These are phyloP conservation scores for Oncorhynchus keta DNA, from an alignment of 2,113 vertebrate genomes.

Conservation along the genomic window DNA sequence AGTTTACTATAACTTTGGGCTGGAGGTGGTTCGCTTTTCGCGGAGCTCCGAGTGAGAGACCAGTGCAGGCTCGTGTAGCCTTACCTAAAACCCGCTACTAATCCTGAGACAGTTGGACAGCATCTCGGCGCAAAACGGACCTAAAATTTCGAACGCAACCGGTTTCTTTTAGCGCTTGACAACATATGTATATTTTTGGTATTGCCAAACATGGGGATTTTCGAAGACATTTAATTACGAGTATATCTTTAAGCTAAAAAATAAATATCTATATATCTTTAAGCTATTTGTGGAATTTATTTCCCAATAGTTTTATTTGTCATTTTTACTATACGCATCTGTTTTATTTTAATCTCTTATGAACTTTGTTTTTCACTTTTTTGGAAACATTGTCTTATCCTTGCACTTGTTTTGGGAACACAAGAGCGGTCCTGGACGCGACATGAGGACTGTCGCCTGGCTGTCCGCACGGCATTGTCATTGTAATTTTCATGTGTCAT, in stretches of 20 bases:
- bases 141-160: not conserved
- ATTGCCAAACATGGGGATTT: not conserved
- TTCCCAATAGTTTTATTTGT: not conserved
- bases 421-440: constrained; percentile 25
- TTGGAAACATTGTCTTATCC: not conserved
- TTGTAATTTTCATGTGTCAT: constrained; percentile 54
- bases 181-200: not conserved
- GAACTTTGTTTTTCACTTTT: not conserved
- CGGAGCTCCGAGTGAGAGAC: not conserved
- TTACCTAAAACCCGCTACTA: not conserved
- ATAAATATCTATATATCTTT: not conserved
- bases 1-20: constrained; percentile 47
- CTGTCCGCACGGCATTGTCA: constrained; percentile 61
- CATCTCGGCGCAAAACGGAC: not conserved
- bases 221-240: not conserved
- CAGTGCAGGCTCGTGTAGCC: not conserved
- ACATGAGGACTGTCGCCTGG: constrained; percentile 55
- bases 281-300: not conserved
- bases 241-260: not conserved
- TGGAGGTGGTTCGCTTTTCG: not conserved
- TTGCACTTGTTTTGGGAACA: constrained; percentile 4
- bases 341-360: not conserved
- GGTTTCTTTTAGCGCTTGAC: not conserved
- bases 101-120: not conserved
- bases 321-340: not conserved